phyloP scores from a whole-genome alignment of 1,140 invertebrate genomes.

The Catajapyx aquilonaris region DNA sequence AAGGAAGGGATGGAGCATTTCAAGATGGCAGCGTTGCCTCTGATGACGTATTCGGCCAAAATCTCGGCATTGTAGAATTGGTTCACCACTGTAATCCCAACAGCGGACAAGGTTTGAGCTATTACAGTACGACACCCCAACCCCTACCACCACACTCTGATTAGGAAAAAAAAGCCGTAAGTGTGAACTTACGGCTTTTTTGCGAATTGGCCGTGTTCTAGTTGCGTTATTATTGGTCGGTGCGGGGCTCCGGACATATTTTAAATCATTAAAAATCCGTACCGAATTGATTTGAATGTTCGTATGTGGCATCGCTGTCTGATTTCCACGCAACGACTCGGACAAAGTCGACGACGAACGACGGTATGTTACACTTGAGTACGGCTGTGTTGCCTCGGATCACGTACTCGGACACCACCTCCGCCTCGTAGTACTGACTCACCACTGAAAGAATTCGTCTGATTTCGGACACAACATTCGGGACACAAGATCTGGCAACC shows the following conservation, averaged over 20 bases:
- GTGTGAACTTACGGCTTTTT: no score
- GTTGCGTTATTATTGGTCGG: no score
- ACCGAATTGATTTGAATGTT: slow-evolving; percentile 36
- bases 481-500: no score
- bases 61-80: slow-evolving; percentile 62
- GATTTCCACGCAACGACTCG: slow-evolving; percentile 73
- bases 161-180: no score
- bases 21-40: slow-evolving; percentile 65
- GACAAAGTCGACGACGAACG: slow-evolving; percentile 77
- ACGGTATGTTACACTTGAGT: slow-evolving; percentile 77
- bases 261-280: no score
- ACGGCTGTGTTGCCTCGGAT: slow-evolving; percentile 81
- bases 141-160: no score
- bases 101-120: no score
- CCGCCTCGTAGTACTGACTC: slow-evolving; percentile 71
- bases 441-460: slow-evolving; percentile 53
- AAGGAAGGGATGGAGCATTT: slow-evolving; percentile 73
- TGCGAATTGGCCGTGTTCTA: no score
- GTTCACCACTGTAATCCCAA: slow-evolving; percentile 42
- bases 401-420: slow-evolving; percentile 80
- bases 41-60: slow-evolving; percentile 66
- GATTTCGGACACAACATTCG: no score
- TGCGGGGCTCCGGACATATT: no score
- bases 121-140: no score
- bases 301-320: slow-evolving; percentile 47